phyloP scores from a whole-genome alignment of 1,140 invertebrate species.

The Hycleus cichorii region DNA sequence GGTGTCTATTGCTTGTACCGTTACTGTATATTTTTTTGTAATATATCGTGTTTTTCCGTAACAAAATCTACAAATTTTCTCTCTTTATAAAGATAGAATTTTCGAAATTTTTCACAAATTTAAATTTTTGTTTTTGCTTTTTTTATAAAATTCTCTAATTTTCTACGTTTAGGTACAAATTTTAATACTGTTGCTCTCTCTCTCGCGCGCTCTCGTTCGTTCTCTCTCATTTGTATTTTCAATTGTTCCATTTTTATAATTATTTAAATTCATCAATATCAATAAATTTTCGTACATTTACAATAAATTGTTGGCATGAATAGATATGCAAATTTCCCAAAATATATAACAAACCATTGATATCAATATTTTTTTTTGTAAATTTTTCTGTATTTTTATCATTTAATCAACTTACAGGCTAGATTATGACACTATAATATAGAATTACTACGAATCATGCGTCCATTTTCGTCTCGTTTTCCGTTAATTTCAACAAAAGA shows the following conservation, averaged over 20 bases:
- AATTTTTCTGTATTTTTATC: neutral
- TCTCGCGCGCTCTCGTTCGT: no score
- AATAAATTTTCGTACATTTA: conserved; percentile 24
- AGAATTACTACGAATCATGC: no score
- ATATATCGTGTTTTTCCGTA: conserved; percentile 14
- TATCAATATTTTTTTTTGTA: conserved; percentile 6
- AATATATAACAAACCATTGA: conserved; percentile 25
- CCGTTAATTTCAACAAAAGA: neutral
- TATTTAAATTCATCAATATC: conserved; percentile 21
- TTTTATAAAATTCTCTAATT: conserved; percentile 41
- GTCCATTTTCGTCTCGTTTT: no score
- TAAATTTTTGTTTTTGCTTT: conserved; percentile 36
- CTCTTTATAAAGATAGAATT: conserved; percentile 28
- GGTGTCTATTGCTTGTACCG: no score
- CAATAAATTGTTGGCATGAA: conserved; percentile 33
- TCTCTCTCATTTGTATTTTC: conserved; percentile 20
- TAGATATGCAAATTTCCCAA: conserved; percentile 33
- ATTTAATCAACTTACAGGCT: no score
- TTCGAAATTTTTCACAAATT: conserved; percentile 31
- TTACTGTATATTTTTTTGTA: conserved; percentile 5
- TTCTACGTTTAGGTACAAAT: conserved; percentile 42
- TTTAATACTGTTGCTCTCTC: conserved; percentile 37
- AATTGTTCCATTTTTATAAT: conserved; percentile 13
- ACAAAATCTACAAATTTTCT: conserved; percentile 36
- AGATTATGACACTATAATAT: no score